Base-by-base conservation (phyloP, 2,888 invertebrate genomes). In the Apotomis betuletana region DNA sequence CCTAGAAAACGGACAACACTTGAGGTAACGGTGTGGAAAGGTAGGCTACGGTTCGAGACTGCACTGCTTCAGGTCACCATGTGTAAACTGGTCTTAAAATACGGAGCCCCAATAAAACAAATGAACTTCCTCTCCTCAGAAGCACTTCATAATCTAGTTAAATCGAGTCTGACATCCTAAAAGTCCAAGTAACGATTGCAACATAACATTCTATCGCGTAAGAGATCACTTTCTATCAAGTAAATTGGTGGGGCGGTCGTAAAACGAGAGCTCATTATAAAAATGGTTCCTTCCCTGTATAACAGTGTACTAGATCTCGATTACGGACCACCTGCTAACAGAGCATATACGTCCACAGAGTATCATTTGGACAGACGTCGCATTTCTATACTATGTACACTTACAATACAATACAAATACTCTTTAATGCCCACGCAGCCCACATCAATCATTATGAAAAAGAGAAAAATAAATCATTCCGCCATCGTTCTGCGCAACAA, bases 241-340 rank as follows among this genome's bases (percentile, higher is more conserved):
- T 59, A 72, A 72, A 72, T 72, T 72, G 68, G 63, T 54, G 36
- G 49, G n/a, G 41, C 27, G 57, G 68, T 68, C 68, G 72, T 72
- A 72, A 72, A 72, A 72, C 46, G 72, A 38, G 67, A 46, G 72
- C 72, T 72, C 72, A 72, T 72, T 72, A 72, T 72, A 72, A 72
- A 72, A 72, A 72, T 72, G 72, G 71, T 67, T 72, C 62, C n/a
- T 54, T 60, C 67, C 71, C 58, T 61, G 72, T 67, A 62, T 72
- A 72, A 72, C 63, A 72, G 72, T 67, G 13, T 68, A 72, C 72
- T 72, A 68, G 72, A 72, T 72, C 72, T 68, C 72, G 67, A 72
- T 72, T 72, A 72, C 62, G 63, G 68, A 12, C 46, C 72, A 72
- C 72, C 72, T 72, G 72, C 72, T 68, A 62, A 54, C 72, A 15